Percentiles rank a stretch among this genome's conserved stretches.
Conservation (phyloP, 2,113 vertebrate genomes). For the Condylura cristata region DNA sequence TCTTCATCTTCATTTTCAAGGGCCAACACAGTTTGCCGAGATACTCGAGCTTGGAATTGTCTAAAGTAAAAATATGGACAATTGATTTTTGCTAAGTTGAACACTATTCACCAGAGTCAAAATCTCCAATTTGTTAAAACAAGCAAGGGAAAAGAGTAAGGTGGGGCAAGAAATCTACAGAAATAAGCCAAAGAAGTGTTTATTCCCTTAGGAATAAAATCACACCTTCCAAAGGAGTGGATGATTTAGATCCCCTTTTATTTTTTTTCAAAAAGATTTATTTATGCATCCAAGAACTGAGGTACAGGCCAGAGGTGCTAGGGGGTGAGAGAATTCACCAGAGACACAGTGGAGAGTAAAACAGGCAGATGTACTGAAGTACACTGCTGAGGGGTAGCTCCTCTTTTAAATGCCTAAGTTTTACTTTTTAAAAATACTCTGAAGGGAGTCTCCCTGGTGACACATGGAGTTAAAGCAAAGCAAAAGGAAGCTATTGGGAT, state of each 20-base stretch:
- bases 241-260: neutral
- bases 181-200: neutral
- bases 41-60: constrained; percentile 94
- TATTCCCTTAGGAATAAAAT: constrained; percentile 41
- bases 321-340: too few species aligned
- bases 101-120: neutral
- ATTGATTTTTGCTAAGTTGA: neutral
- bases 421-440: constrained; percentile 13
- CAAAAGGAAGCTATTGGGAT: too few species aligned
- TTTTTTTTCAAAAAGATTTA: too few species aligned
- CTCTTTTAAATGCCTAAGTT: neutral
- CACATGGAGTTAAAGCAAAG: too few species aligned
- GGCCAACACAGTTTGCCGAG: constrained; percentile 89
- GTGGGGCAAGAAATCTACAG: neutral
- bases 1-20: constrained; percentile 84
- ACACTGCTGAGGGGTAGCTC: too few species aligned
- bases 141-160: neutral
- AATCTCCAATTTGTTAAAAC: constrained; percentile 41
- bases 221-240: neutral
- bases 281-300: too few species aligned
- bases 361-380: too few species aligned
- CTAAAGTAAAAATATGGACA: constrained; percentile 80
- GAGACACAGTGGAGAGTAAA: too few species aligned
- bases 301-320: too few species aligned
- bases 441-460: too few species aligned